Percentiles rank a stretch among this genome's conserved stretches.
phyloP scores from a whole-genome alignment of 2,797 vertebrate genomes.

The Labeo calbasu region DNA sequence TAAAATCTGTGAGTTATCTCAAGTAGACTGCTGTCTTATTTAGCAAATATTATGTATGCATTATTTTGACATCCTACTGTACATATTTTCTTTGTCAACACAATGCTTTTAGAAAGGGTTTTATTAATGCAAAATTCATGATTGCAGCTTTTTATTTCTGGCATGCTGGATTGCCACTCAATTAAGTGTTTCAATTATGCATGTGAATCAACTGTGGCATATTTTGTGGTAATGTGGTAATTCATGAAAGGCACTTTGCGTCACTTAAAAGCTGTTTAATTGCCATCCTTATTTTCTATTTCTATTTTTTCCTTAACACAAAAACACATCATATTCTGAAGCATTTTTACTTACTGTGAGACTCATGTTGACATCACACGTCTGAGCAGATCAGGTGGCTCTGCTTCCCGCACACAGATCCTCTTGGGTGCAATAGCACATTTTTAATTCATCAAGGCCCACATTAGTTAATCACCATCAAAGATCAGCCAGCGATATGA shows the following conservation, averaged over 20 bases:
- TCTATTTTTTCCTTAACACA: not conserved
- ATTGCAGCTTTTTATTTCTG: not conserved
- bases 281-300: not conserved
- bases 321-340: not conserved
- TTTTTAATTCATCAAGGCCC: conserved; percentile 26
- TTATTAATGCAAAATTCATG: not conserved
- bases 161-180: not conserved
- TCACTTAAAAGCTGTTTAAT: not conserved
- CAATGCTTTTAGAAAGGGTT: not conserved
- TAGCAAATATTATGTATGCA: not conserved
- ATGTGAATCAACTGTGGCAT: not conserved
- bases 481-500: not conserved
- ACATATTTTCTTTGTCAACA: not conserved
- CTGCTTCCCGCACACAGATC: not conserved
- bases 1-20: not conserved
- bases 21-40: not conserved
- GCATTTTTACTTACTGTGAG: conserved; percentile 13
- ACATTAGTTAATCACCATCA: conserved; percentile 21
- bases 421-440: conserved; percentile 28
- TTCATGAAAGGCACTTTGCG: not conserved
- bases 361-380: not conserved
- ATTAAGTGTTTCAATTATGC: not conserved
- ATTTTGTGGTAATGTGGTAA: not conserved
- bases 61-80: not conserved
- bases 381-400: conserved; percentile 35